Conservation (phyloP, 2,113 vertebrate species). For the Periophthalmodon schlosseri region DNA sequence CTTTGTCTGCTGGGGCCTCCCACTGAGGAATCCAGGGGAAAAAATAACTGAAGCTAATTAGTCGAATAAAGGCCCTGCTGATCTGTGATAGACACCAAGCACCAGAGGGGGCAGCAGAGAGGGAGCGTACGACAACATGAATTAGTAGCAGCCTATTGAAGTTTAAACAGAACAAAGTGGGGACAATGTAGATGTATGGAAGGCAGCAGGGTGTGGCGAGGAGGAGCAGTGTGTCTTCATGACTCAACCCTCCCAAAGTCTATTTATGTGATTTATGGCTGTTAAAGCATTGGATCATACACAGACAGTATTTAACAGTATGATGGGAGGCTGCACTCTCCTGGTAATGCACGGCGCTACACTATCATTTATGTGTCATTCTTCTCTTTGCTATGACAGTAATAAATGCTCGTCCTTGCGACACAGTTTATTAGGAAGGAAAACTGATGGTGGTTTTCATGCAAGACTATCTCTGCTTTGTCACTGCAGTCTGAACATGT, state of each 20-base stretch:
- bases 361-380: conserved; percentile 4
- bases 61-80: conserved; percentile 36
- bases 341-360: conserved; percentile 3
- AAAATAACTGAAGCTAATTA: conserved; percentile 12
- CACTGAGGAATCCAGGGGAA: conserved; percentile 5
- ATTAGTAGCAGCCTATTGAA: conserved; percentile 21
- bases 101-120: neutral
- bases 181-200: conserved; percentile 23
- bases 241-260: conserved; percentile 24
- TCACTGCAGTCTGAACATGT: neutral
- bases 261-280: conserved; percentile 29
- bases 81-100: conserved; percentile 32
- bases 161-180: conserved; percentile 23
- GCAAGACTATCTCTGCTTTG: neutral
- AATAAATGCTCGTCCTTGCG: neutral
- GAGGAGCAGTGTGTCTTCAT: conserved; percentile 28
- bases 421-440: neutral
- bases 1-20: conserved; percentile 3
- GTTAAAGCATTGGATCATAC: conserved; percentile 16
- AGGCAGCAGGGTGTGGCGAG: conserved; percentile 22
- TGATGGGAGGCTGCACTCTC: conserved; percentile 3
- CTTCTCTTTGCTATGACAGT: neutral
- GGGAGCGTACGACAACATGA: conserved; percentile 14
- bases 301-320: neutral
- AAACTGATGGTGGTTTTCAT: neutral